Base-by-base conservation (phyloP, 2,113 vertebrate genomes). In the Odontesthes bonariensis region DNA sequence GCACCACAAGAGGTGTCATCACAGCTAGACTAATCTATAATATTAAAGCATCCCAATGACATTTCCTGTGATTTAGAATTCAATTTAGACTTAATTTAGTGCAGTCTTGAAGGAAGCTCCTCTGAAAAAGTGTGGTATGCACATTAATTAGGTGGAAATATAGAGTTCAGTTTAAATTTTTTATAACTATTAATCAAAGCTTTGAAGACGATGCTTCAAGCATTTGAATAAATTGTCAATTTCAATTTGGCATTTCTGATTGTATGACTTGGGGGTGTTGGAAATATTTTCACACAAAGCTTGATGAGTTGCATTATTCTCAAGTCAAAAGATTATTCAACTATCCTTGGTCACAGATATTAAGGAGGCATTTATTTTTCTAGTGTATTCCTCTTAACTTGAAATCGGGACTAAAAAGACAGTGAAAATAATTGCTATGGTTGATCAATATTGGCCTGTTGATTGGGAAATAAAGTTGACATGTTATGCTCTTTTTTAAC, bases 111-210 rank as follows among this genome's bases (percentile, higher is more conserved):
- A 12, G 16, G 17, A n/a, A 19, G 17, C 19, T 19, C 16, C 5
- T n/a, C 46, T 49, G 46, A 49, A 49, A 49, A 19, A 5, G 5
- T 19, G 35, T 49, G 19, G 19, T 44, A 51, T 4, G 11, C 46
- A 17, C 19, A 20, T n/a, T 13, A 51, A 33, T 76, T 35, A 49
- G 35, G n/a, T 8, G 44, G 32, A 22, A 51, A 60, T 64, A 52
- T 38, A 1, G 23, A 9, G 19, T 58, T 62, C 46, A 49, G 33
- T 51, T 10, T 31, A 44, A 69, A 64, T 46, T 57, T 16, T 27
- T 60, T 17, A n/a, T 52, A 69, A 44, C 19, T 54, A 60, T 12
- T 46, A 76, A 82, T 66, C 49, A 61, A 69, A 70, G 69, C 56
- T 54, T 67, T 78, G 22, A 27, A 71, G 46, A 64, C 55, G 32